These are phyloP conservation scores for Leucania comma DNA, from an alignment of 2,888 invertebrate species.

Conservation along the genomic window DNA sequence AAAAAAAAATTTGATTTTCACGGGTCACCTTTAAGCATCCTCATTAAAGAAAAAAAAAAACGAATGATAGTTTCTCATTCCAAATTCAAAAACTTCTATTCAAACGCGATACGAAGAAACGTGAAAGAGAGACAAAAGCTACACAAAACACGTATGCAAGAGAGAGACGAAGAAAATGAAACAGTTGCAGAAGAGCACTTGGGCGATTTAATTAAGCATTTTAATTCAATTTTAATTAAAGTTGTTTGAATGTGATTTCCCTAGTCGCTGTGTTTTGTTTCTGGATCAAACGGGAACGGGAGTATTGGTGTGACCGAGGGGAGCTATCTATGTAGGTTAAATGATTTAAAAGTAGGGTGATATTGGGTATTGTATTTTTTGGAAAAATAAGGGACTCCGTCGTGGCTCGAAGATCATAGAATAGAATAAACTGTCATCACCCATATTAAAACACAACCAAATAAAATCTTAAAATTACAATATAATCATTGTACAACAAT, in stretches of 20 bases:
- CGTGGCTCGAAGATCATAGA: no score
- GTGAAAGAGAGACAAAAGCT: slow-evolving; percentile 16
- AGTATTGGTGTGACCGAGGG: slow-evolving; percentile 1
- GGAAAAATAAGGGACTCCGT: neutral
- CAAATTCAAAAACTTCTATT: slow-evolving; percentile 49
- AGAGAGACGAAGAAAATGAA: slow-evolving; percentile 36
- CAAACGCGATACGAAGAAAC: slow-evolving; percentile 36
- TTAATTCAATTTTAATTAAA: slow-evolving; percentile 73
- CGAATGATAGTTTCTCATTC: slow-evolving; percentile 23
- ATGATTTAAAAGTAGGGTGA: neutral
- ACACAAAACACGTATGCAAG: slow-evolving; percentile 11
- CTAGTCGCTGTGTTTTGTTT: slow-evolving; percentile 49
- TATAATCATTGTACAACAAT: no score
- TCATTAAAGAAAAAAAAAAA: neutral
- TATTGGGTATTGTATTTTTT: neutral
- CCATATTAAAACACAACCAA: no score
- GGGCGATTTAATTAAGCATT: slow-evolving; percentile 75
- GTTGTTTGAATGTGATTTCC: slow-evolving; percentile 54
- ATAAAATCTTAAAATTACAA: no score
- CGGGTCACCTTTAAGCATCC: no score
- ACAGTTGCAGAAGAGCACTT: slow-evolving; percentile 59
- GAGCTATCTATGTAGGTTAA: neutral
- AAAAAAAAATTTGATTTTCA: no score
- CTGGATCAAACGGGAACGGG: slow-evolving; percentile 18
- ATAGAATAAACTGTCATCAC: no score